phyloP scores from a whole-genome alignment of 2,888 invertebrate genomes.

The Heteromurus nitidus region DNA sequence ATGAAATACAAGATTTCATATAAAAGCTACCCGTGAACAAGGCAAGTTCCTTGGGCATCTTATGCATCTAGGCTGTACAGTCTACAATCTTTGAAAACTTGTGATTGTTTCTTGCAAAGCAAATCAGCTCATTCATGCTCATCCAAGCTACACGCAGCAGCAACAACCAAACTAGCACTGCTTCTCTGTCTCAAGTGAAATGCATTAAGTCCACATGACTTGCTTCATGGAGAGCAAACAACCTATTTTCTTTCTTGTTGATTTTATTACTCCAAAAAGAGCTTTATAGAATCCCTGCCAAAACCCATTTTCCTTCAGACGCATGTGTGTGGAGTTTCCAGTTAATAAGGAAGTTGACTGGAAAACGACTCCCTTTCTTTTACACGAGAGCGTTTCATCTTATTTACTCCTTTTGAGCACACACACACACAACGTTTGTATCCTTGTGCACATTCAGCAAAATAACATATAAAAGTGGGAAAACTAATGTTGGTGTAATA shows the following conservation, averaged over 20 bases:
- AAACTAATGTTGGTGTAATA: conserved; percentile 1
- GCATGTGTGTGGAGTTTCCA: neutral
- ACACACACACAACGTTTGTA: too few species aligned
- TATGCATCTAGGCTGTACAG: neutral
- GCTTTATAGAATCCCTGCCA: neutral
- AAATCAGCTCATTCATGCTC: neutral
- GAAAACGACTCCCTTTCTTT: neutral
- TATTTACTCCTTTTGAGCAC: conserved; percentile 2
- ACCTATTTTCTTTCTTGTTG: neutral
- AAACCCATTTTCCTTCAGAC: neutral
- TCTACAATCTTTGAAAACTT: neutral
- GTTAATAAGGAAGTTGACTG: conserved; percentile 9
- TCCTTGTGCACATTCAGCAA: neutral
- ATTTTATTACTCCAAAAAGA: neutral
- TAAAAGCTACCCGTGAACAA: too few species aligned
- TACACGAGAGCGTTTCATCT: neutral
- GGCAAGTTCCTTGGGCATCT: too few species aligned
- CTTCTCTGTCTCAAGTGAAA: neutral
- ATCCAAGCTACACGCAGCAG: neutral
- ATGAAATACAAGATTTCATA: neutral
- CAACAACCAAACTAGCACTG: conserved; percentile 7
- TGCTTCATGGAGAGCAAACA: conserved; percentile 2
- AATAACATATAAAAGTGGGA: neutral
- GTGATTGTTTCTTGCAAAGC: conserved; percentile 10
- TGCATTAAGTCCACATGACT: conserved; percentile 20